Evolutionary conservation across 2,113 vertebrate genomes (phyloP).

Genomic region (Hippoglossus stenolepis): DNA sequence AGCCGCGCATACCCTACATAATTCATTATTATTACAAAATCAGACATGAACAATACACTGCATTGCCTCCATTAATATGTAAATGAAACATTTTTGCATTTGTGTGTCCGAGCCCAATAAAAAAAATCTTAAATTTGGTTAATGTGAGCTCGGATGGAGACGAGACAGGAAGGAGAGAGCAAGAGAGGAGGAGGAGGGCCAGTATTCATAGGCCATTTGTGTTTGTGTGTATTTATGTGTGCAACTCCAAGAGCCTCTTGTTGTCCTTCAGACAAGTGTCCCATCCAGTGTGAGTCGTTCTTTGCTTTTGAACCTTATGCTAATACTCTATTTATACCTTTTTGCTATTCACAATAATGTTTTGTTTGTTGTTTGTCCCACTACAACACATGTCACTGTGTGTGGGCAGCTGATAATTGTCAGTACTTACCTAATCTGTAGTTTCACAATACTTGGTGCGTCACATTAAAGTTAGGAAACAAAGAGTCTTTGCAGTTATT

Average conservation of each 20-base stretch:
- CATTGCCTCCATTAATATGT: constrained; percentile 16
- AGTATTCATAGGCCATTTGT: constrained; percentile 4
- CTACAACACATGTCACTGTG: background rate
- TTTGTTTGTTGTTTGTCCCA: constrained; percentile 29
- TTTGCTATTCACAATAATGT: constrained; percentile 51
- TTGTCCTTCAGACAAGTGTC: constrained; percentile 24
- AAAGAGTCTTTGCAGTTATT: background rate
- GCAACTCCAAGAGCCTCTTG: constrained; percentile 27
- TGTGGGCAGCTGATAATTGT: constrained; percentile 28
- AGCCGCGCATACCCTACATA: background rate
- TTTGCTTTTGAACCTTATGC: constrained; percentile 63
- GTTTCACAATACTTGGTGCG: constrained; percentile 23
- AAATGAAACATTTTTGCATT: constrained; percentile 24
- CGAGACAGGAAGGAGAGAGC: background rate
- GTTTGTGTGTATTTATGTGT: constrained; percentile 17
- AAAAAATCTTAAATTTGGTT: constrained; percentile 5
- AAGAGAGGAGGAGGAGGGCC: background rate
- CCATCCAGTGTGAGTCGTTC: constrained; percentile 24
- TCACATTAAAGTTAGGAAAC: background rate
- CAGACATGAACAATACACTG: constrained; percentile 12
- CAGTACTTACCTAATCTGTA: constrained; percentile 15
- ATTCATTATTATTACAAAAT: constrained; percentile 33
- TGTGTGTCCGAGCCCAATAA: background rate
- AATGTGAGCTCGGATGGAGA: constrained; percentile 17
- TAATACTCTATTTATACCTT: constrained; percentile 57